Evolutionary conservation across 2,113 vertebrate genomes (phyloP), one percentile per base, ranked within the genome.

Genomic region (Mirza zaza): DNA sequence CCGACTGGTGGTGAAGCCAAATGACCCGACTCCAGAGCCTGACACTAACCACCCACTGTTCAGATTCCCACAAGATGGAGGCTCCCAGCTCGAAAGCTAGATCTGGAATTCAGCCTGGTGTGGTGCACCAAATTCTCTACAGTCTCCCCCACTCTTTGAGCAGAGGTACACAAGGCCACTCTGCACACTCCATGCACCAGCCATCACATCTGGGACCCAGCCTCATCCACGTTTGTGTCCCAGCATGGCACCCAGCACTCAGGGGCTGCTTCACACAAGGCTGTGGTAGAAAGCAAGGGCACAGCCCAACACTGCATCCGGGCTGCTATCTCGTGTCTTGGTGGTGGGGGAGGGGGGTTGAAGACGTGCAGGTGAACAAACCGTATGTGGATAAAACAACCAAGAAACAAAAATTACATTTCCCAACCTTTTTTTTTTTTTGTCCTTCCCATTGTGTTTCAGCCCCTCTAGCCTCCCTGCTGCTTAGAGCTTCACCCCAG

Each of bases 121-220:
- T 7, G 29, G 11, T 8, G 7, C 11, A n/a, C 57, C n/a, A 29
- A 63, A 48, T 8, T 76, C 36, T 73, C 48, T 29, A n/a, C 20
- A 3, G 1, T 45, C 18, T 21, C 5, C 5, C 1, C 2, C 63
- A 8, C 21, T 4, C 21, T 29, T 34, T 13, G 23, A 63, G 67
- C 34, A 39, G 11, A 29, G 2, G 1, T 11, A 6, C 10, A 1
- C 2, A 27, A 36, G 42, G 17, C 32, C 27, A 50, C 65, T 83
- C 12, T 63, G 68, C 87, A 70, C 7, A 3, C 36, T 48, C 32
- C 65, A 5, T 6, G 25, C 10, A 9, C 29, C 20, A 17, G 48
- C 5, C 5, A 27, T 65, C 65, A 9, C 18, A 4, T 1, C 5
- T 8, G 20, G 39, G 9, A n/a, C 68, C 1, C 0, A 1, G 42